phyloP scores from a whole-genome alignment of 2,113 vertebrate genomes.

The Bos indicus region DNA sequence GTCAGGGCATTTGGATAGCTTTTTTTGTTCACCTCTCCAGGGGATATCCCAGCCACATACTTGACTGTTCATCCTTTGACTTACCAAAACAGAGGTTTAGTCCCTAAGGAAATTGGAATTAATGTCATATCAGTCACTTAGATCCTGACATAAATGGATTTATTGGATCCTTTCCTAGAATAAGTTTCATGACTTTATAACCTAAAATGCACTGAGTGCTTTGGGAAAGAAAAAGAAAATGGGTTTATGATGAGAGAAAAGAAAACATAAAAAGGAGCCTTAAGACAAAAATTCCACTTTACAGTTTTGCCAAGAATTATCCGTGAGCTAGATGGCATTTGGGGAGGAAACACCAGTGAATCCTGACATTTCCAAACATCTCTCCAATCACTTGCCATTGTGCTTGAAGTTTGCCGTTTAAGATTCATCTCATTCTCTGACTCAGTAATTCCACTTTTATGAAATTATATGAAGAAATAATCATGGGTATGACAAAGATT shows the following conservation, averaged over 20 bases:
- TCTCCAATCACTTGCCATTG: not conserved
- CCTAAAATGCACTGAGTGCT: not conserved
- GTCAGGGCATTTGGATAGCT: not conserved
- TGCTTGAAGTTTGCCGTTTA: not conserved
- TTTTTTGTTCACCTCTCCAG: not conserved
- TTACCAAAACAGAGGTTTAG: not conserved
- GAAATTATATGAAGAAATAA: not conserved
- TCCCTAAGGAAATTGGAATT: not conserved
- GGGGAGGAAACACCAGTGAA: not conserved
- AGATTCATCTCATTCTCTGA: not conserved
- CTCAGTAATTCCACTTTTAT: not conserved
- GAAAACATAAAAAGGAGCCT: not conserved
- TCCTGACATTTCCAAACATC: not conserved
- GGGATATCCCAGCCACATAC: not conserved
- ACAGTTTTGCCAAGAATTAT: not conserved
- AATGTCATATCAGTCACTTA: not conserved
- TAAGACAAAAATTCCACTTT: not conserved
- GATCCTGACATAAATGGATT: not conserved
- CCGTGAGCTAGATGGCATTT: not conserved
- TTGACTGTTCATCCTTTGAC: not conserved
- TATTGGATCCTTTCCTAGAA: not conserved
- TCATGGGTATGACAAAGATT: not conserved
- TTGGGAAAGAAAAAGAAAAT: not conserved
- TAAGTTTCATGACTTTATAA: not conserved
- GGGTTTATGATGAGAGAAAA: not conserved